These are phyloP conservation scores for Nasonia longicornis DNA, from an alignment of 1,140 invertebrate genomes.

Conservation along the genomic window DNA sequence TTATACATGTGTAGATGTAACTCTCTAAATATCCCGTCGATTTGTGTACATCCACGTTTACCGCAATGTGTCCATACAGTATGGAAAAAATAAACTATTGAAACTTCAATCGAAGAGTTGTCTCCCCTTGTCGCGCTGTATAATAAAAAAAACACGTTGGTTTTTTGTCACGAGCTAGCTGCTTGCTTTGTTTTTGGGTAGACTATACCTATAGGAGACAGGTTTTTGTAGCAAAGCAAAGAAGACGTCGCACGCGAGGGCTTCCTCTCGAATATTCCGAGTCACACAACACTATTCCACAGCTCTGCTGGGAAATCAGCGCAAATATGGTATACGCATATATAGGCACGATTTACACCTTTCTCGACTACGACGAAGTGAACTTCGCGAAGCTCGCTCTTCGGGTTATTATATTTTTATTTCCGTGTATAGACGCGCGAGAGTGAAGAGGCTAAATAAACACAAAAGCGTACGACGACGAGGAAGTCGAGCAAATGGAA, in stretches of 20 bases:
- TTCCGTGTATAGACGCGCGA: background rate
- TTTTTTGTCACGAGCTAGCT: background rate
- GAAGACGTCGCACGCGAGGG: too few species aligned
- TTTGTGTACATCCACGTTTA: slow-evolving; percentile 32
- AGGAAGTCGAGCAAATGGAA: background rate
- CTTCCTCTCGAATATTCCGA: too few species aligned
- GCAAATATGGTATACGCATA: too few species aligned
- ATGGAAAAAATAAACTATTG: slow-evolving; percentile 30
- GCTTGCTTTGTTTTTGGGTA: slow-evolving; percentile 4
- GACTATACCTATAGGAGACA: background rate
- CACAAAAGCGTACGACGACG: background rate
- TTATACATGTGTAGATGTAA: slow-evolving; percentile 35
- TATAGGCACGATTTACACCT: slow-evolving; percentile 41
- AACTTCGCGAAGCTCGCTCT: background rate
- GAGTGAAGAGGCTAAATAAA: background rate
- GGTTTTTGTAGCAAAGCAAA: too few species aligned
- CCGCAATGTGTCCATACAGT: background rate
- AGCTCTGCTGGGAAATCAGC: slow-evolving; percentile 44
- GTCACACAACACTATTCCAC: too few species aligned
- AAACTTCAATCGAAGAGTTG: slow-evolving; percentile 15
- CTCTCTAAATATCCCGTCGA: background rate
- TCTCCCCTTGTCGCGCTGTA: slow-evolving; percentile 12
- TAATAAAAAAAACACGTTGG: background rate
- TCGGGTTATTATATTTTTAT: background rate
- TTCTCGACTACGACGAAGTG: background rate